phyloP scores from a whole-genome alignment of 2,113 vertebrate genomes.

The cat (Felis catus) region DNA sequence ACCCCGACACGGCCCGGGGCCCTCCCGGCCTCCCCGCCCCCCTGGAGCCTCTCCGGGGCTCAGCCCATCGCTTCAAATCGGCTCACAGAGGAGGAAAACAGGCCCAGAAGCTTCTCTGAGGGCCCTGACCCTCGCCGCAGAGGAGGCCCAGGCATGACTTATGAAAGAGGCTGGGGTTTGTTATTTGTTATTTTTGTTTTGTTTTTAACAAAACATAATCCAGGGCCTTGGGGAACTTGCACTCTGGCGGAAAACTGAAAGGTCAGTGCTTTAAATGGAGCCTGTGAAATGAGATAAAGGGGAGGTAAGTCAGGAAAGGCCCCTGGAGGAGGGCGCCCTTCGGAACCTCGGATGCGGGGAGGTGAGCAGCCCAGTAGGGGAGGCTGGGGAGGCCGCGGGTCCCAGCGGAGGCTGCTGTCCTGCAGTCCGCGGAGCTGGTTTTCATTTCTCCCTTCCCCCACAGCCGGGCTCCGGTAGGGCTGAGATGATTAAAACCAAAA shows the following conservation, averaged over 20 bases:
- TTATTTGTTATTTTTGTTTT: slow-evolving; percentile 63
- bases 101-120: neutral
- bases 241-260: slow-evolving; percentile 60
- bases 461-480: slow-evolving; percentile 46
- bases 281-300: slow-evolving; percentile 51
- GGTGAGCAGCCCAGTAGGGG: neutral
- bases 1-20: neutral
- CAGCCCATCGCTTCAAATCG: neutral
- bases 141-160: neutral
- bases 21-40: neutral
- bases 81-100: neutral
- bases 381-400: neutral
- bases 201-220: slow-evolving; percentile 69
- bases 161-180: slow-evolving; percentile 26
- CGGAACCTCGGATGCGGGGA: fast-evolving
- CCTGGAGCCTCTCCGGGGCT: neutral
- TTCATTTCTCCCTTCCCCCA: slow-evolving; percentile 66
- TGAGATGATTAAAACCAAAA: slow-evolving; percentile 82
- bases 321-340: neutral
- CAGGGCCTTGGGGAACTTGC: slow-evolving; percentile 63
- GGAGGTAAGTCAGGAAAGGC: neutral
- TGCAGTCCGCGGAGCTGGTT: slow-evolving; percentile 50
- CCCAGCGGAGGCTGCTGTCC: no score
- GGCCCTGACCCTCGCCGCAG: neutral
- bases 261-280: slow-evolving; percentile 65